These are phyloP conservation scores for Maccullochella peelii DNA, from an alignment of 2,113 vertebrate genomes.

Conservation along the genomic window DNA sequence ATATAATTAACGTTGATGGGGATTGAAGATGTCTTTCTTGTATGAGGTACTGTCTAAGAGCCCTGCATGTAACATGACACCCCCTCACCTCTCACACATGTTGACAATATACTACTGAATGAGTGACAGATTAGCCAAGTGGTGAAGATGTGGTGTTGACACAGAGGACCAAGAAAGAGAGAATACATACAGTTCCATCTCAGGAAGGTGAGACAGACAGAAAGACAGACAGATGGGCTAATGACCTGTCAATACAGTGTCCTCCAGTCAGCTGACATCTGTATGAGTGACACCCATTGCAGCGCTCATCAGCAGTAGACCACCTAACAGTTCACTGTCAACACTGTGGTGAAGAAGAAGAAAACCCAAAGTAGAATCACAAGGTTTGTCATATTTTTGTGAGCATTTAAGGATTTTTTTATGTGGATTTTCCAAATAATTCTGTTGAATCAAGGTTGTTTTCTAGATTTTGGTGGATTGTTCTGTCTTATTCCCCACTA, in stretches of 20 bases:
- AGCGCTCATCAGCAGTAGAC: not conserved
- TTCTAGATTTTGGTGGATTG: not conserved
- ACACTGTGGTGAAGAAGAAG: not conserved
- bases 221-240: slow-evolving; percentile 21
- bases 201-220: slow-evolving; percentile 24
- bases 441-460: not conserved
- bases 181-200: slow-evolving; percentile 9
- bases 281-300: slow-evolving; percentile 29
- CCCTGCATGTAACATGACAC: not conserved
- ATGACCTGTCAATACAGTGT: slow-evolving; percentile 41
- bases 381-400: not conserved
- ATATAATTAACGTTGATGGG: not conserved
- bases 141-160: slow-evolving; percentile 31
- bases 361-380: not conserved
- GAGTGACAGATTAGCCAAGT: slow-evolving; percentile 32
- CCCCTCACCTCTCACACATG: not conserved
- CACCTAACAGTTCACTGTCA: not conserved
- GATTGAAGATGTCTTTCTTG: not conserved
- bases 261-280: slow-evolving; percentile 29
- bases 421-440: not conserved
- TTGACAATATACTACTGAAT: not conserved
- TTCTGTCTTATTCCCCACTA: not conserved
- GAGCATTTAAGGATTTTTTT: not conserved
- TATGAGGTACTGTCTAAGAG: not conserved
- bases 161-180: not conserved